Conservation (phyloP, 35 echinoderm and acorn worm species). For the Apostichopus parvimensis region DNA sequence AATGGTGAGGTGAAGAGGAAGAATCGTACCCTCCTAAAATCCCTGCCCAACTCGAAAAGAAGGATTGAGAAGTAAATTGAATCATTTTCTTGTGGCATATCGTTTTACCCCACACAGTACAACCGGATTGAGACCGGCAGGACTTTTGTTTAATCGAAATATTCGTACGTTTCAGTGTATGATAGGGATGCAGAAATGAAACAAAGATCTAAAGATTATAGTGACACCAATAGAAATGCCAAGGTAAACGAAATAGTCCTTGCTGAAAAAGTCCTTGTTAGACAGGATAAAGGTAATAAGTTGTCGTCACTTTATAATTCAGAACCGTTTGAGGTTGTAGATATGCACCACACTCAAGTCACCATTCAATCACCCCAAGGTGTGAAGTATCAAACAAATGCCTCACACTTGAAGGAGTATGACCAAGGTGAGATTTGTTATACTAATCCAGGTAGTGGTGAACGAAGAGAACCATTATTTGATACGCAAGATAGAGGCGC, state of each 20-base stretch:
- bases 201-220: neutral
- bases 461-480: neutral
- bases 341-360: conserved; percentile 34
- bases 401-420: conserved; percentile 53
- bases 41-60: neutral
- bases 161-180: neutral
- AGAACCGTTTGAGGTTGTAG: conserved; percentile 56
- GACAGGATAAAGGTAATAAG: neutral
- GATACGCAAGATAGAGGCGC: neutral
- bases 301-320: conserved; percentile 13
- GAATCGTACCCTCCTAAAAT: neutral
- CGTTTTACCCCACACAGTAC: conserved; percentile 25
- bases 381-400: conserved; percentile 64
- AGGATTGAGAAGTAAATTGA: neutral
- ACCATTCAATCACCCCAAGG: conserved; percentile 56
- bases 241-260: conserved; percentile 12
- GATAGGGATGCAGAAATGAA: conserved; percentile 3
- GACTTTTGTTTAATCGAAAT: conserved; percentile 51
- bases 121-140: conserved; percentile 7
- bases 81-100: neutral
- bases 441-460: neutral
- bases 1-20: neutral
- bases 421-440: neutral
- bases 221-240: neutral
- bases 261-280: neutral